Conservation (phyloP, 2,888 invertebrate species). For the Drosophila paranaensis region DNA sequence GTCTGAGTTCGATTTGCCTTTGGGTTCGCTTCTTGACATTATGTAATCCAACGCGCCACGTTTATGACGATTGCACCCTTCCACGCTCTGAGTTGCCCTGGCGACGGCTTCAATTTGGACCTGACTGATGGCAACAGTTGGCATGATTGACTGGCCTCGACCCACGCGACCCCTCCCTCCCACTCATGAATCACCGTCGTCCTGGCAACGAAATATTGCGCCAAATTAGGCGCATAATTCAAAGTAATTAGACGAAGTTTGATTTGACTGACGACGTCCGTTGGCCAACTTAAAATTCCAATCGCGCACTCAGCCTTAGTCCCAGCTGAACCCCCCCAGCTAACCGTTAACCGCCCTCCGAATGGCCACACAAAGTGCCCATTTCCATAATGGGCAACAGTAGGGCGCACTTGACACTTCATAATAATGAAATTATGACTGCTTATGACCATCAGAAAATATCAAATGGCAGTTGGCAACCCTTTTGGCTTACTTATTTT, state of each 20-base stretch:
- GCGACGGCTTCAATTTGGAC: slow-evolving; percentile 61
- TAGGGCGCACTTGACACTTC: slow-evolving; percentile 65
- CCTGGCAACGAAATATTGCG: slow-evolving; percentile 71
- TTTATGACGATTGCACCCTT: slow-evolving; percentile 47
- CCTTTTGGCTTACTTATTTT: slow-evolving; percentile 38
- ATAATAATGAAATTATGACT: slow-evolving; percentile 80
- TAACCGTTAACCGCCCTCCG: slow-evolving; percentile 15
- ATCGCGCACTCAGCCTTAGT: slow-evolving; percentile 16
- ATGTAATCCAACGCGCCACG: slow-evolving; percentile 65
- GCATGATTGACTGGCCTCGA: slow-evolving; percentile 65
- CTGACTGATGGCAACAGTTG: slow-evolving; percentile 75
- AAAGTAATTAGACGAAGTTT: slow-evolving; percentile 73
- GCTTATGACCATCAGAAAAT: slow-evolving; percentile 64
- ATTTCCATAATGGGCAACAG: slow-evolving; percentile 65
- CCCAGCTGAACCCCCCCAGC: slow-evolving; percentile 15
- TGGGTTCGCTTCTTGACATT: slow-evolving; percentile 34
- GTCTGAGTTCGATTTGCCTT: slow-evolving; percentile 10
- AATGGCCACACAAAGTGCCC: slow-evolving; percentile 71
- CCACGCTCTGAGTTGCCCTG: slow-evolving; percentile 30
- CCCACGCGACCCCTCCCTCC: slow-evolving; percentile 8
- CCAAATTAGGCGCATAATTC: slow-evolving; percentile 81
- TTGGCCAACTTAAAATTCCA: slow-evolving; percentile 52
- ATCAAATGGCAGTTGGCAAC: slow-evolving; percentile 42
- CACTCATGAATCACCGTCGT: slow-evolving; percentile 77
- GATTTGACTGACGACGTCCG: slow-evolving; percentile 30